Conservation (phyloP, 2,888 invertebrate species). For the Apamea anceps region DNA sequence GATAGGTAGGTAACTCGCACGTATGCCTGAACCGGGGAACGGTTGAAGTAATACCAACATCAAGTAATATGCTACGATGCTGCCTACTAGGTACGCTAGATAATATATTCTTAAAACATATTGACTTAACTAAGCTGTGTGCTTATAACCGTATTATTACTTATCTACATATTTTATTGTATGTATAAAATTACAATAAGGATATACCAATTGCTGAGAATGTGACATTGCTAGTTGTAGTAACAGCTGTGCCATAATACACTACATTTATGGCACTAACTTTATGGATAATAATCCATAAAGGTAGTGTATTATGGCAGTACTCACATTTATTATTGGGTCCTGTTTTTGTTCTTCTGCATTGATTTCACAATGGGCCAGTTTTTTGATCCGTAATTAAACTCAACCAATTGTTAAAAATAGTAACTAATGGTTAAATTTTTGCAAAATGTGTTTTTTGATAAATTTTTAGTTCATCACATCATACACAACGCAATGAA, state of each 20-base stretch:
- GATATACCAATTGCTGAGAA: not conserved
- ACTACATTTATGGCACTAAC: no score
- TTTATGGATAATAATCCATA: no score
- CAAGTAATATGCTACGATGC: not conserved
- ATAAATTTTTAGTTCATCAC: no score
- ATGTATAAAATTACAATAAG: conserved; percentile 2
- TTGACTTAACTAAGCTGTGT: conserved; percentile 1
- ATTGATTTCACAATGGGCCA: not conserved
- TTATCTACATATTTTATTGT: not conserved
- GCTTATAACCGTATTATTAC: not conserved
- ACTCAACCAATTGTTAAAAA: no score
- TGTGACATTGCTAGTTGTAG: not conserved
- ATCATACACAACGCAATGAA: no score
- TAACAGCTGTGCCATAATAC: no score
- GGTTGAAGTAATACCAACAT: conserved; percentile 17
- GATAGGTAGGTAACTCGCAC: not conserved
- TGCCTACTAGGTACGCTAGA: not conserved
- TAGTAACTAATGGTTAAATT: no score
- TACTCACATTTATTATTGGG: not conserved
- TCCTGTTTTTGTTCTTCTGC: not conserved
- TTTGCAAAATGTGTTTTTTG: no score
- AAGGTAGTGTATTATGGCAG: no score
- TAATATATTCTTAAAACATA: conserved; percentile 20
- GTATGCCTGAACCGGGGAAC: not conserved
- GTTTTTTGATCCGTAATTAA: no score